Evolutionary conservation across 2,797 vertebrate genomes (phyloP), one percentile per base, ranked within the genome.

Genomic region (Rousettus madagascariensis): DNA sequence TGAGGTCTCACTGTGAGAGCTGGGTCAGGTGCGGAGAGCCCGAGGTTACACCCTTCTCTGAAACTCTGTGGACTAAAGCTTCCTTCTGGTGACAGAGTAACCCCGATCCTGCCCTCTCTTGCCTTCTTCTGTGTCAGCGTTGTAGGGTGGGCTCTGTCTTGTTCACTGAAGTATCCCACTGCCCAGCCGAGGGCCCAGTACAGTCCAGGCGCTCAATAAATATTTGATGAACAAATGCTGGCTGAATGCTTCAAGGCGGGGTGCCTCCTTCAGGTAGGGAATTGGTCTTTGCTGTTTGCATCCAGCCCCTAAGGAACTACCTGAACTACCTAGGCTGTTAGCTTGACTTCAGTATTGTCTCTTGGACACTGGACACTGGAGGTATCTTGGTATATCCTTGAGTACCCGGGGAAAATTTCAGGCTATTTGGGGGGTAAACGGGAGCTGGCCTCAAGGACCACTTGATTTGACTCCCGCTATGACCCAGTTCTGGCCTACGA

Each of bases 241-340:
- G 46, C 69, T 17, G 78, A 41, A 7, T 36, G 69, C 75, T 55
- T 80, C 28, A 6, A 0, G 16, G 22, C 10, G 9, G 30, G 78
- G 69, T 4, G 38, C 41, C 57, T 36, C 87, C 83, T 90, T 49
- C 66, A 33, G 61, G 8, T 11, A 5, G 36, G 22, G 15, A 1
- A 19, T 10, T 19, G 74, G 51, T 8, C 68, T 43, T 8, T 0
- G 72, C 55, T 11, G 12, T 49, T 43, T 3, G 5, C 24, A 13
- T 22, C 17, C 17, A 33, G 49, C 16, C 19, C n/a, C 36, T 30
- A 3, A 0, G 71, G 69, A 51, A n/a, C 74, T 16, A 49, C 30
- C 5, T 33, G 12, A 9, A 5, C 0, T 38, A 38, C 38, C 38
- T 38, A 0, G 26, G 46, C 57, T 10, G 2, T 4, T 10, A 8